Conservation (phyloP, 2,888 invertebrate genomes). For the Tyria jacobaeae region DNA sequence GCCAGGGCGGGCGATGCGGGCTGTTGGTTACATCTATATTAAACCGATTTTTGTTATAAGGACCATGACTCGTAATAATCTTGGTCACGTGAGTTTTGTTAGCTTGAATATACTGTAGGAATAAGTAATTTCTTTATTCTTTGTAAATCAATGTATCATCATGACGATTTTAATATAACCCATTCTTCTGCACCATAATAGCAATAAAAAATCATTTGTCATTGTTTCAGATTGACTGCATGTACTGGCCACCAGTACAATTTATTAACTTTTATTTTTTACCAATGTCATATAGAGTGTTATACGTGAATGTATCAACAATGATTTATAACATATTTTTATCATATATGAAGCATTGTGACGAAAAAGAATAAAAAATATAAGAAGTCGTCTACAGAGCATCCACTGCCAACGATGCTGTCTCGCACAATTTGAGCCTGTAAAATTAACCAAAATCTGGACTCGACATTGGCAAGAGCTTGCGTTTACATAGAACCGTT, state of each 20-base stretch:
- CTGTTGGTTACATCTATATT: too few species aligned
- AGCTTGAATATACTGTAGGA: too few species aligned
- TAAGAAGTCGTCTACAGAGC: neutral
- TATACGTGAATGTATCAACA: conserved; percentile 95
- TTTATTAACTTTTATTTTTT: conserved; percentile 95
- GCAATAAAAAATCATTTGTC: conserved; percentile 8
- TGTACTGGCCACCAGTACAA: conserved; percentile 96
- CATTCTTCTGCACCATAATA: too few species aligned
- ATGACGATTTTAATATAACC: too few species aligned
- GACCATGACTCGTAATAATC: too few species aligned
- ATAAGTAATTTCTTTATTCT: too few species aligned
- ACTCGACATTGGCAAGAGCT: neutral
- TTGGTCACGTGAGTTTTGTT: too few species aligned
- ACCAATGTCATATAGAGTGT: conserved; percentile 92
- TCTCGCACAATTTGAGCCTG: neutral
- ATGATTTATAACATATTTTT: conserved; percentile 95
- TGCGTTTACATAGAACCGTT: too few species aligned
- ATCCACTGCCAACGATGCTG: neutral
- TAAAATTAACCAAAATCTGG: neutral
- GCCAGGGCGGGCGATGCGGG: too few species aligned
- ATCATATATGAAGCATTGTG: conserved; percentile 94
- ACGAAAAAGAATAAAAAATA: conserved; percentile 55
- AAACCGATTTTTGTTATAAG: too few species aligned
- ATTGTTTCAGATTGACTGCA: conserved; percentile 92
- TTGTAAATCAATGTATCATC: too few species aligned